Conservation (phyloP, 2,888 invertebrate species). For the Lutraria lutraria region DNA sequence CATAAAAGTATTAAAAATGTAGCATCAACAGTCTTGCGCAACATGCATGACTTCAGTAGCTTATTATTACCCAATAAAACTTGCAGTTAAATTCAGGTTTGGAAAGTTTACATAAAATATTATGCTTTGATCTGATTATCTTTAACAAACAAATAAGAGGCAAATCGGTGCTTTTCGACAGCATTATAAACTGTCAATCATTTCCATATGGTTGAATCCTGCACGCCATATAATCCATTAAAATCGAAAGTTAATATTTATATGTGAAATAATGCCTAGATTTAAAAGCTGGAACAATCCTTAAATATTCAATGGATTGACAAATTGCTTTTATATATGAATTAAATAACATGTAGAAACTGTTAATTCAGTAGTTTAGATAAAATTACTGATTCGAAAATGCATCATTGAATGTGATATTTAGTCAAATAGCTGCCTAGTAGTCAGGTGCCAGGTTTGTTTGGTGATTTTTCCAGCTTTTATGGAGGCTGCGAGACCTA, state of each 20-base stretch:
- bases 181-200: constrained; percentile 13
- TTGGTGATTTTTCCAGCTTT: too few species aligned
- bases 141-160: not conserved
- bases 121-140: not conserved
- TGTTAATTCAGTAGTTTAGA: too few species aligned
- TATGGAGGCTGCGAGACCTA: too few species aligned
- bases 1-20: not conserved
- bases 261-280: not conserved
- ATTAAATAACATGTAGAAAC: too few species aligned
- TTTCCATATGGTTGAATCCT: not conserved
- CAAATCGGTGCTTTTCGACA: constrained; percentile 11
- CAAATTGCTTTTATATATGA: not conserved
- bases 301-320: not conserved
- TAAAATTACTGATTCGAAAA: too few species aligned
- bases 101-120: not conserved
- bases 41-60: not conserved
- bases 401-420: too few species aligned
- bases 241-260: not conserved
- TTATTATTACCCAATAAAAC: not conserved
- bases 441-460: too few species aligned
- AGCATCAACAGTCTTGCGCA: not conserved
- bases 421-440: too few species aligned
- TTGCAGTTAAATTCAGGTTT: not conserved
- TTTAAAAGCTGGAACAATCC: not conserved
- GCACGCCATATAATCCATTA: not conserved